These are phyloP conservation scores for Trichogramma evanescens DNA, from an alignment of 2,888 invertebrate genomes.

Conservation along the genomic window DNA sequence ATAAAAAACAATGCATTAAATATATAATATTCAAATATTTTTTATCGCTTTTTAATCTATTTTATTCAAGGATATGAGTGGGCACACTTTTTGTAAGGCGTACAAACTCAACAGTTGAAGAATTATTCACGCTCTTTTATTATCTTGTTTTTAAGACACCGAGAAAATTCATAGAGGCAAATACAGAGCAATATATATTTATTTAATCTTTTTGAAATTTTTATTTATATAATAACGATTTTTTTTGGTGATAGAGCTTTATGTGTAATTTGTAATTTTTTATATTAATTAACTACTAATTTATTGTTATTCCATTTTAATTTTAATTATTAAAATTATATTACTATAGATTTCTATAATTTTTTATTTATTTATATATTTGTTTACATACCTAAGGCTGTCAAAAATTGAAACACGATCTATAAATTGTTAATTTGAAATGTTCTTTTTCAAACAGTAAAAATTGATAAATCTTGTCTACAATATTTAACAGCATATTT, in stretches of 20 bases:
- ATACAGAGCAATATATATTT: background rate
- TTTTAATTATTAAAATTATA: background rate
- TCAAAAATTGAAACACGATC: constrained; percentile 4
- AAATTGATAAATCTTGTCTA: constrained; percentile 1
- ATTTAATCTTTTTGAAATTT: background rate
- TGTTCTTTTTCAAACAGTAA: too few relatives aligned
- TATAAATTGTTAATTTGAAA: background rate
- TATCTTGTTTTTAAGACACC: background rate
- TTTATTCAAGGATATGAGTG: too few relatives aligned
- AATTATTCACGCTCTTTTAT: too few relatives aligned
- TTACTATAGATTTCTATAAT: background rate
- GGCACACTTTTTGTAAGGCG: too few relatives aligned
- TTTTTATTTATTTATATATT: constrained; percentile 2
- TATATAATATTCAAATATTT: too few relatives aligned
- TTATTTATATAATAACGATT: background rate
- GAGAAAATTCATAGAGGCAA: background rate
- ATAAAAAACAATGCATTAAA: too few relatives aligned
- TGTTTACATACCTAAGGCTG: background rate
- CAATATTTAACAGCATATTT: constrained; percentile 10
- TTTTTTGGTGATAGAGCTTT: background rate
- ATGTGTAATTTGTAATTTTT: background rate
- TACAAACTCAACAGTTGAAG: too few relatives aligned
- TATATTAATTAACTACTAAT: background rate
- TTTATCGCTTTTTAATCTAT: too few relatives aligned
- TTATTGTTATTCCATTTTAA: background rate